Base-by-base conservation (phyloP, 2,888 invertebrate genomes). In the Drosophila longiperda region DNA sequence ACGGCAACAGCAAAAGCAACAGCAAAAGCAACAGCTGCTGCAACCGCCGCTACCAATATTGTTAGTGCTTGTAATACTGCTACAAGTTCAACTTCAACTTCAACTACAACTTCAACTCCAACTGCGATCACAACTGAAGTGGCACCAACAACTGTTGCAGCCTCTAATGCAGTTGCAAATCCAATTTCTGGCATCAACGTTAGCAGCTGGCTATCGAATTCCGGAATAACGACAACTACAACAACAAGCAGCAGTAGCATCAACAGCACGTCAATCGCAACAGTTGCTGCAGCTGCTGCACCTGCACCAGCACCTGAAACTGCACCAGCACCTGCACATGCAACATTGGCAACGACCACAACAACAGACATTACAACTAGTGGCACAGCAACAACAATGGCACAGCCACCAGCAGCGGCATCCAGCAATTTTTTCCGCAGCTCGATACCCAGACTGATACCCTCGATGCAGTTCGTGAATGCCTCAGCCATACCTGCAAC, bases 381-480 rank as follows among this genome's bases (percentile, higher is more conserved):
- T 45, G 23, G 45, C 45, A 45, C 23, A 45, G 8, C 15, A 23
- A 45, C 45, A 23, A 23, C 23, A 45, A 45, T 8, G 23, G 23
- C 45, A 15, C 45, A 23, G 20, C 23, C 15, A 15, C 3, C 63
- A 38, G 7, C 48, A 29, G 0, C 60, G 4, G 23, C 62, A n/a
- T 45, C 45, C 9, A 73, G 60, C 7, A 87, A 72, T 23, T 82
- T 75, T 57, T 83, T 90, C 9, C 84, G 87, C 23, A 90, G 91
- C 52, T 87, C 90, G 11, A 90, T 90, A 64, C 90, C 90, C 2
- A 76, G 90, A 23, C 75, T 89, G 59, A 83, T 90, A 29, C 90
- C 91, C 68, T 77, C 90, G 34, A 77, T 73, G 82, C 73, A 78
- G 17, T 72, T 71, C 33, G 52, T 74, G 23, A 69, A 67, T 49